Base-by-base conservation (phyloP, 2,797 vertebrate genomes). In the Micromesistius poutassou region DNA sequence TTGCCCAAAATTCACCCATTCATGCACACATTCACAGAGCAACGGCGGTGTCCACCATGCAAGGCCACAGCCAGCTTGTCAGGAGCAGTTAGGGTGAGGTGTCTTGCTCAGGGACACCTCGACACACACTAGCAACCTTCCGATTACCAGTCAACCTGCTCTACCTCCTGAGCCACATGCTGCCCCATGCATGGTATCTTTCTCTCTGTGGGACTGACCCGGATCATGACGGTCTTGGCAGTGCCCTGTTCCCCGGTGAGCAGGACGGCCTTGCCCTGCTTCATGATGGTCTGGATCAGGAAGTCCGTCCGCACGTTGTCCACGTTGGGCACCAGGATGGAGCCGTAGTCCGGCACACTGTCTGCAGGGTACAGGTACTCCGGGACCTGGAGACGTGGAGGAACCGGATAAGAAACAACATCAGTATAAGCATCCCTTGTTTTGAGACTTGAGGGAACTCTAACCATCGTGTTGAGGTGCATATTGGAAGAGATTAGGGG, bases 161-260 rank as follows among this genome's bases (percentile, higher is more conserved):
- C 33, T 35, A 6, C 33, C 33, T 35, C 33, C 33, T 35, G 33
- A 35, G 33, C 5, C 33, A 35, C 33, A 35, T 35, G 33, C 33
- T 6, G 33, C 33, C 33, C 33, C 33, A 35, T 14, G 42, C 42
- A 19, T 28, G 13, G 30, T 31, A 30, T 36, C 16, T 10, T 12
- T 22, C 35, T 3, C 35, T 38, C 4, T 10, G n/a, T 40, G 22
- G 4, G 33, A 42, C 77, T 75, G 84, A 95, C 95, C 91, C 95
- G 95, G 22, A 96, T 92, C 94, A 93, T 95, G 84, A 96, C 95
- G 8, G 95, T 96, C 89, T 96, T 96, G 84, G 93, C 95, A 31
- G 95, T 96, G 50, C 95, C 95, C 83, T 96, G 95, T 76, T 96
- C 95, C 36, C 95, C 95, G 73, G 93, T 95, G 76, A 96, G 90